Conservation (phyloP, 2,888 invertebrate genomes). For the Thereva unica region DNA sequence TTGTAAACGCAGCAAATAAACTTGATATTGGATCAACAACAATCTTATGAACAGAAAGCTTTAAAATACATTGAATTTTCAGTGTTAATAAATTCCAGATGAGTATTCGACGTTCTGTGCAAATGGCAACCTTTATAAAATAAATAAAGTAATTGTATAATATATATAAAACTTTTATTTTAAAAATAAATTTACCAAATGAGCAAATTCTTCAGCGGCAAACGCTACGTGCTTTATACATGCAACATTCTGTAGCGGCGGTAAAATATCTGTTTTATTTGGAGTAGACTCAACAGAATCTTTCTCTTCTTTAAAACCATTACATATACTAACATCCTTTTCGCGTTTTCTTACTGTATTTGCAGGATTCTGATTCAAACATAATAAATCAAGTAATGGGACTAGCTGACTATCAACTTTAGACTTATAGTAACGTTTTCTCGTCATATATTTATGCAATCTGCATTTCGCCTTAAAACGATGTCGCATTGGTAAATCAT, state of each 20-base stretch:
- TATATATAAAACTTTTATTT: not conserved
- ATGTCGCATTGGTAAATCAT: conserved; percentile 46
- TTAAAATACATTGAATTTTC: conserved; percentile 64
- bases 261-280: conserved; percentile 1
- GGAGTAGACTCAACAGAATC: not conserved
- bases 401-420: conserved; percentile 47
- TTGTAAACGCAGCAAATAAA: conserved; percentile 68
- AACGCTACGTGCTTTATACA: conserved; percentile 53
- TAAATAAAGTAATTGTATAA: conserved; percentile 1
- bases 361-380: conserved; percentile 42
- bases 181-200: conserved; percentile 45
- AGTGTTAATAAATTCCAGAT: conserved; percentile 72
- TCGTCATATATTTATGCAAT: conserved; percentile 43
- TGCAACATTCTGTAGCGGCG: conserved; percentile 46
- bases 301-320: conserved; percentile 6
- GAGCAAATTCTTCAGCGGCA: conserved; percentile 53
- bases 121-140: conserved; percentile 51
- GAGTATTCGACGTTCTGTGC: conserved; percentile 61
- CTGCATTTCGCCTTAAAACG: conserved; percentile 55
- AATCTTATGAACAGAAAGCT: conserved; percentile 52
- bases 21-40: conserved; percentile 67
- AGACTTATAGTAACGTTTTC: conserved; percentile 43
- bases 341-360: not conserved
- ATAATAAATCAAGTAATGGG: conserved; percentile 49
- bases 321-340: conserved; percentile 4